Evolutionary conservation across 2,797 vertebrate genomes (phyloP).

Genomic region (Bovichtus diacanthus): DNA sequence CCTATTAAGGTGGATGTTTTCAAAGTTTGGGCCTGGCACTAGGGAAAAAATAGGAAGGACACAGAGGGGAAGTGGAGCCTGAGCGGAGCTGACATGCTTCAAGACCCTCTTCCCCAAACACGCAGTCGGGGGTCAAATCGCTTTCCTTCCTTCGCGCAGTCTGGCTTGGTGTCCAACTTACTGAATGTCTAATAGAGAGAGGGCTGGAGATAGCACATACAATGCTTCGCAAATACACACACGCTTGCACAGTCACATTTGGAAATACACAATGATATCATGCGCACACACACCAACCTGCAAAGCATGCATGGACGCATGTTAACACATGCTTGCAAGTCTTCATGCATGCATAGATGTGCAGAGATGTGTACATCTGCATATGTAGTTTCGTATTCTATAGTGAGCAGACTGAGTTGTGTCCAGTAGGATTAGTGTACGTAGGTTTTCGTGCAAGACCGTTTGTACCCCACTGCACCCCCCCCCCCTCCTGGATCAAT

Average conservation of each 20-base stretch:
- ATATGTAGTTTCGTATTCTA: constrained; percentile 50
- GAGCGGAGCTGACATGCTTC: constrained; percentile 87
- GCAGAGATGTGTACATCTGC: constrained; percentile 51
- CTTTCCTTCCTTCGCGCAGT: constrained; percentile 74
- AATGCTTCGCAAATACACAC: constrained; percentile 35
- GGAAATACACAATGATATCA: constrained; percentile 24
- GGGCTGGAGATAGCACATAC: constrained; percentile 52
- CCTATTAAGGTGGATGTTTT: constrained; percentile 89
- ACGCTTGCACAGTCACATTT: constrained; percentile 2
- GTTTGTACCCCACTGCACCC: constrained; percentile 65
- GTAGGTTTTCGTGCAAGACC: constrained; percentile 61
- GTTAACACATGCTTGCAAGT: constrained; percentile 47
- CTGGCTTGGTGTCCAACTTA: constrained; percentile 79
- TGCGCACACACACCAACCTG: constrained; percentile 32
- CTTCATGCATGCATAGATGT: constrained; percentile 46
- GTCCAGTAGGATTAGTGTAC: constrained; percentile 63
- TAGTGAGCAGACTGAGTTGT: constrained; percentile 42
- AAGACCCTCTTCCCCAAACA: constrained; percentile 80
- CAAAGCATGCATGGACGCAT: constrained; percentile 55
- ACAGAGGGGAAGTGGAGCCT: constrained; percentile 86
- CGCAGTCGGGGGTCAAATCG: constrained; percentile 83
- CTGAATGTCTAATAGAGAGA: constrained; percentile 74
- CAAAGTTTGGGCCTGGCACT: constrained; percentile 88
- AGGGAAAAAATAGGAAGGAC: constrained; percentile 88
- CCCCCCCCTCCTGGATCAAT: constrained; percentile 77